Base-by-base conservation (phyloP, 2,797 vertebrate genomes). In the Hylomyscus alleni region DNA sequence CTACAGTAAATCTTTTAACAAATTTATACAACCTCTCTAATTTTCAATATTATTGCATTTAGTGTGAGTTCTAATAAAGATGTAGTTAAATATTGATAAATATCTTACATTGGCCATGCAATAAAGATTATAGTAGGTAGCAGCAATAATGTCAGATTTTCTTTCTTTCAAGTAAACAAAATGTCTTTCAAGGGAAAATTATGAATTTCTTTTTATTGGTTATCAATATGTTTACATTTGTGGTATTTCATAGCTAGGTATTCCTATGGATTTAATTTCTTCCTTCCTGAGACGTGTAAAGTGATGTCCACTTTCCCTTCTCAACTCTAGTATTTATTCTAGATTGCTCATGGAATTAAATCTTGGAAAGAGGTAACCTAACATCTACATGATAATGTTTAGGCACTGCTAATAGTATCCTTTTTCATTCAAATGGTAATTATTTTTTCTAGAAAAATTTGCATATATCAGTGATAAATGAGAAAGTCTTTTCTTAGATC, bases 281-380 rank as follows among this genome's bases (percentile, higher is more conserved):
- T 0, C 3, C 0, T 12, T 78, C 60, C 3, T 2, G 26, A 34
- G 11, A 20, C n/a, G n/a, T n/a, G n/a, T n/a, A n/a, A n/a, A n/a
- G n/a, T 6, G 4, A 22, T 6, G 69, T 13, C 24, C 15, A 40
- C 4, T 67, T 54, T 93, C 15, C 20, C 29, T 34, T 12, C 12
- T 9, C 10, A 4, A 11, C 0, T 37, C 37, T 72, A 50, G 26
- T 1, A 58, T 65, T 73, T 93, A 15, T 56, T 90, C 47, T 77
- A 85, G 14, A 93, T 34, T 2, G 14, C 47, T 84, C 87, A 20
- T 75, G 19, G 78, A 52, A 37, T 17, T 29, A 73, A n/a, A 34
- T 88, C 14, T 76, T 17, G 58, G 3, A 65, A 82, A 80, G 0
- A 52, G 17, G 7, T 67, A 86, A 73, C 29, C 73, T 47, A 50